Evolutionary conservation across 2,888 invertebrate species (phyloP).

Genomic region (Drosophila robusta): DNA sequence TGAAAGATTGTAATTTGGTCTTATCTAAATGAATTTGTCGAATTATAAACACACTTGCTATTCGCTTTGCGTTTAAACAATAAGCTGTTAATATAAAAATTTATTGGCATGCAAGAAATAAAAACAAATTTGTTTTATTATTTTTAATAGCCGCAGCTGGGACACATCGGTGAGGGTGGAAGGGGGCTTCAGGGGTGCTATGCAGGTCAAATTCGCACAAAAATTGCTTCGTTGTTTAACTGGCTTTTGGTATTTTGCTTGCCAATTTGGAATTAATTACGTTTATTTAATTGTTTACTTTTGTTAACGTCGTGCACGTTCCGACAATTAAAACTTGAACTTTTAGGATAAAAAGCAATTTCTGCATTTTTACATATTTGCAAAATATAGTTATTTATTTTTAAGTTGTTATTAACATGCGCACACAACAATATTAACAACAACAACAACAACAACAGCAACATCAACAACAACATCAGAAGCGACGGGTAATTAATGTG

Average conservation of each 20-base stretch:
- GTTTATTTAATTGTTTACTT: conserved; percentile 72
- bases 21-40: background rate
- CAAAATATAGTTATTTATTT: conserved; percentile 66
- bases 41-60: conserved; percentile 4
- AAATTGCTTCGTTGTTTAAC: conserved; percentile 44
- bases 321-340: conserved; percentile 68
- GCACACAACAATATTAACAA: conserved; percentile 40
- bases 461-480: conserved; percentile 14
- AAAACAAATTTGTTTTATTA: conserved; percentile 36
- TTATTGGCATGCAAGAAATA: conserved; percentile 18
- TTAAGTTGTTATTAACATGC: conserved; percentile 68
- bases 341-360: conserved; percentile 64
- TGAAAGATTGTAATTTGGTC: background rate
- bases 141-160: conserved; percentile 12
- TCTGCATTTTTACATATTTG: conserved; percentile 53
- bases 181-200: background rate
- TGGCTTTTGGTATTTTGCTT: conserved; percentile 41
- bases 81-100: conserved; percentile 6
- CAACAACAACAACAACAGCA: conserved; percentile 16
- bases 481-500: conserved; percentile 60
- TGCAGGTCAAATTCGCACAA: conserved; percentile 50
- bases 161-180: background rate
- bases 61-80: conserved; percentile 2
- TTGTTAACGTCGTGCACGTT: conserved; percentile 63
- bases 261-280: conserved; percentile 70